Percentiles rank a stretch among this genome's conserved stretches.
phyloP scores from a whole-genome alignment of 1,140 invertebrate species.

The Drosophila watanabei region DNA sequence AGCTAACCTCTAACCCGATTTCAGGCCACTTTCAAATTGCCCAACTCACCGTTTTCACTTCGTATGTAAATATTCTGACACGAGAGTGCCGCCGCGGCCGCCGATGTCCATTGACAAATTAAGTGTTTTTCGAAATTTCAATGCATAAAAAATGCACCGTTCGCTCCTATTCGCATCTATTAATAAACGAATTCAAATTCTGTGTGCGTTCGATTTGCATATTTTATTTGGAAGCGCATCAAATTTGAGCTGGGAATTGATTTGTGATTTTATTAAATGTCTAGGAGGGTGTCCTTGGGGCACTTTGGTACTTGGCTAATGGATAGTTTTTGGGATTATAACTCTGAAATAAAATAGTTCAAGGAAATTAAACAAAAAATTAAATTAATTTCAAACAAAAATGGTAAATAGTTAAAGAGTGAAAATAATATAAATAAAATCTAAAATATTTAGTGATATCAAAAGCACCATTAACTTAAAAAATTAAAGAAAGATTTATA shows the following conservation, averaged over 20 bases:
- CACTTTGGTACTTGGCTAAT: background rate
- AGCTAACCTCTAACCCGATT: conserved; percentile 9
- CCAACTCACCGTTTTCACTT: conserved; percentile 40
- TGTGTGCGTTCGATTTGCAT: conserved; percentile 64
- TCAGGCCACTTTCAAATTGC: conserved; percentile 34
- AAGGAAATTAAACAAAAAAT: too few relatives aligned
- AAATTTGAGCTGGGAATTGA: conserved; percentile 14
- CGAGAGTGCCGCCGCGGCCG: too few relatives aligned
- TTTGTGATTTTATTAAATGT: conserved; percentile 15
- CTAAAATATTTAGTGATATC: too few relatives aligned
- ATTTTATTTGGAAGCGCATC: conserved; percentile 58
- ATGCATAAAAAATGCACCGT: conserved; percentile 58
- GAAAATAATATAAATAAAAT: too few relatives aligned
- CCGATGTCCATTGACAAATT: conserved; percentile 52
- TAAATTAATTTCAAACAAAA: too few relatives aligned
- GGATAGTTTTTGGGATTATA: too few relatives aligned
- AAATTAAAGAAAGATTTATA: too few relatives aligned
- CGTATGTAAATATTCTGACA: conserved; percentile 42
- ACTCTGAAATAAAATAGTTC: too few relatives aligned
- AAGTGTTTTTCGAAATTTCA: conserved; percentile 59
- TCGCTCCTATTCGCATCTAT: conserved; percentile 58
- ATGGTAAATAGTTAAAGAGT: too few relatives aligned
- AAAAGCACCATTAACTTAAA: too few relatives aligned
- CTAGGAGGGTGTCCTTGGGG: too few relatives aligned
- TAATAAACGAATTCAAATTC: conserved; percentile 75